A percentile compares a stretch with the other conserved stretches of the same genome.
phyloP scores from a whole-genome alignment of 2,113 vertebrate species.

The Semnornis frantzii region DNA sequence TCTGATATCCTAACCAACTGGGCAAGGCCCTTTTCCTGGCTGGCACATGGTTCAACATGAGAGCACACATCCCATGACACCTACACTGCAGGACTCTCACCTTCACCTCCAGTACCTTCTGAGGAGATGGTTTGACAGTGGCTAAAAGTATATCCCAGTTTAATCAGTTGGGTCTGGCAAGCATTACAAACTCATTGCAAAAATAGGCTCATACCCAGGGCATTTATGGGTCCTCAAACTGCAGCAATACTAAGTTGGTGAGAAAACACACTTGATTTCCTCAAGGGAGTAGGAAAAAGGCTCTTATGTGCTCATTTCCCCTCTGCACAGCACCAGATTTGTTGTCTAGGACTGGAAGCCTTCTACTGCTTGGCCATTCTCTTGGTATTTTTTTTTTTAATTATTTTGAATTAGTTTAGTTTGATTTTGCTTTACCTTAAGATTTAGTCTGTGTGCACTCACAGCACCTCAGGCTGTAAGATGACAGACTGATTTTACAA shows the following conservation, averaged over 20 bases:
- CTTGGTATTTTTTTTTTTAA: neutral
- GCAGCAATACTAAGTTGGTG: neutral
- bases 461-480: neutral
- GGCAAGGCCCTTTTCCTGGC: neutral
- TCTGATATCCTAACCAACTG: neutral
- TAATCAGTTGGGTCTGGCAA: neutral
- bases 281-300: neutral
- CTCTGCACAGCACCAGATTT: neutral
- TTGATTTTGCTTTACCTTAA: neutral
- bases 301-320: neutral
- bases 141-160: neutral
- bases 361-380: neutral
- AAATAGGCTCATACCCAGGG: accelerated
- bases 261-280: neutral
- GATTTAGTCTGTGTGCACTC: neutral
- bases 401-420: too few relatives aligned
- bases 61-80: accelerated
- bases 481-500: neutral
- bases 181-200: neutral
- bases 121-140: neutral
- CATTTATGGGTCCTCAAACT: neutral
- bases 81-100: neutral
- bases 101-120: neutral
- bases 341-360: neutral
- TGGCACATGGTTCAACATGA: neutral